phyloP scores from a whole-genome alignment of 2,888 invertebrate species.

The Cephus nigrinus region DNA sequence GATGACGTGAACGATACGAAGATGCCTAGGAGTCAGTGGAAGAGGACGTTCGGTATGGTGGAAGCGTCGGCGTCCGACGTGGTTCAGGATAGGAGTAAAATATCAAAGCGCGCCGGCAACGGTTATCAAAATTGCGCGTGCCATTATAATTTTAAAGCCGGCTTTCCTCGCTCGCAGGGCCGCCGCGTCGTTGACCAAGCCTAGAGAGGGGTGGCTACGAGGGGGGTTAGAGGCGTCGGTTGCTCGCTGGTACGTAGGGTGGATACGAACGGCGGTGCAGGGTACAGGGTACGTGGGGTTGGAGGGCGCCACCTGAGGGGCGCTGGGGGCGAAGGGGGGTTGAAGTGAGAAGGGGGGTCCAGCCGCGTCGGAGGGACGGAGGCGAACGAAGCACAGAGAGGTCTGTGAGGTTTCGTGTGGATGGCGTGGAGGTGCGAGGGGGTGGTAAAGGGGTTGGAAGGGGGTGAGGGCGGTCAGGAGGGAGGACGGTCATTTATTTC shows the following conservation, averaged over 20 bases:
- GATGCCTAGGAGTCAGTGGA: conserved; percentile 12
- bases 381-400: background rate
- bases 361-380: no score
- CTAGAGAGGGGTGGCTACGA: conserved; percentile 24
- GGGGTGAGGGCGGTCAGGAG: background rate
- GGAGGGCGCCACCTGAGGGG: conserved; percentile 46
- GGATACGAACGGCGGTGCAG: conserved; percentile 13
- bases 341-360: no score
- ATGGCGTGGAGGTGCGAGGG: background rate
- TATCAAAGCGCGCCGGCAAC: conserved; percentile 43
- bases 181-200: conserved; percentile 37
- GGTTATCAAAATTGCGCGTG: conserved; percentile 66
- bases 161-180: conserved; percentile 55
- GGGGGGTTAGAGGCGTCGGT: conserved; percentile 24
- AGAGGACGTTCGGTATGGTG: conserved; percentile 18
- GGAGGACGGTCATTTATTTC: conserved; percentile 65
- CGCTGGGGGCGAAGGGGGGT: conserved; percentile 7
- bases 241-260: conserved; percentile 12
- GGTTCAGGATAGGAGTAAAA: conserved; percentile 24
- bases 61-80: conserved; percentile 26
- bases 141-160: conserved; percentile 66
- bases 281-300: conserved; percentile 36
- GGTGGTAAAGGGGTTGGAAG: background rate
- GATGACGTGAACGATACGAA: background rate
- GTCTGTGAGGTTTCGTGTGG: conserved; percentile 1